A percentile compares a stretch with the other conserved stretches of the same genome.
Conservation (phyloP, 2,888 invertebrate species). For the Polymixis lichenea region DNA sequence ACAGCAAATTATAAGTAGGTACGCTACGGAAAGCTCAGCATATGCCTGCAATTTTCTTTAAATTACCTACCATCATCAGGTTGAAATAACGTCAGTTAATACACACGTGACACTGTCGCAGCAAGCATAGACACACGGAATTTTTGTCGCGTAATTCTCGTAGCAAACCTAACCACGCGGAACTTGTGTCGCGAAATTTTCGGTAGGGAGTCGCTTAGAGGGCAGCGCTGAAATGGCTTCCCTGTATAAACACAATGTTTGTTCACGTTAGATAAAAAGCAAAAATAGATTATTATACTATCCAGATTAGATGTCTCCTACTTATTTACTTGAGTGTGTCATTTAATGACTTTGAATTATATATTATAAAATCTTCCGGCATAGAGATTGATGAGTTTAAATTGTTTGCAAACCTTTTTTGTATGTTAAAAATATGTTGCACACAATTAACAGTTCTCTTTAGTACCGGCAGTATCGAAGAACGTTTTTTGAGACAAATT, state of each 20-base stretch:
- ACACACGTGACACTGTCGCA: too few species aligned
- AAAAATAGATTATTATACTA: not conserved
- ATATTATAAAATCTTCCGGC: not conserved
- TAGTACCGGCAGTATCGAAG: not conserved
- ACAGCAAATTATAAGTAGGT: too few species aligned
- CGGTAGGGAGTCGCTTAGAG: not conserved
- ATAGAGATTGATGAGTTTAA: conserved; percentile 24
- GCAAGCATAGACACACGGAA: too few species aligned
- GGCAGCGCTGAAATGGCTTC: not conserved
- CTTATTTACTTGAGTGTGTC: too few species aligned
- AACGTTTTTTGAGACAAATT: not conserved
- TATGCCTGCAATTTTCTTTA: too few species aligned
- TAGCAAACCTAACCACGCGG: not conserved
- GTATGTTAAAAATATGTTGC: conserved; percentile 3
- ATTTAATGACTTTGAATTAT: too few species aligned
- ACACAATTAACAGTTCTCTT: not conserved
- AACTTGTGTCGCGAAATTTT: not conserved
- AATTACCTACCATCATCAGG: too few species aligned
- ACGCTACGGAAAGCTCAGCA: too few species aligned
- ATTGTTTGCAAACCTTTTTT: not conserved
- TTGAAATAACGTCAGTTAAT: too few species aligned
- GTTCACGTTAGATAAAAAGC: not conserved
- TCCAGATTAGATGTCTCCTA: not conserved
- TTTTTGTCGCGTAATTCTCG: not conserved
- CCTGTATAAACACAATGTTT: not conserved